Evolutionary conservation across 2,888 invertebrate genomes (phyloP).

Genomic region (Meloe dianella): DNA sequence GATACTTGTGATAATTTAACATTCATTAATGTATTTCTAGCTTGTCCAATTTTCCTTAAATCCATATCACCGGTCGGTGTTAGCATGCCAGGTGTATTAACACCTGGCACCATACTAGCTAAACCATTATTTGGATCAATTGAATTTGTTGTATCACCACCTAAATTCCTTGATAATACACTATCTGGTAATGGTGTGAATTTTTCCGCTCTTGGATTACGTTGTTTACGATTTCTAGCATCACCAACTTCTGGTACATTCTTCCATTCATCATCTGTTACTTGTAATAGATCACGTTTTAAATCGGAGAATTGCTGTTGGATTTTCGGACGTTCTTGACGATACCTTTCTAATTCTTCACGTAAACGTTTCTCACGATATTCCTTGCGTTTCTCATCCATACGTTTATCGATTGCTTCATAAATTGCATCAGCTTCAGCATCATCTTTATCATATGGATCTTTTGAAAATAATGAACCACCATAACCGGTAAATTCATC

Average conservation of each 20-base stretch:
- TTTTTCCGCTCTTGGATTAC: constrained; percentile 94
- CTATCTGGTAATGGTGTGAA: constrained; percentile 98
- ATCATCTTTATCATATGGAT: constrained; percentile 99
- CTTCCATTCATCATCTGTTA: constrained; percentile 95
- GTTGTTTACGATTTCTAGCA: constrained; percentile 92
- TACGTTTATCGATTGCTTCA: constrained; percentile 96
- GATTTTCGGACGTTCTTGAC: constrained; percentile 97
- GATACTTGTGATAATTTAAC: constrained; percentile 95
- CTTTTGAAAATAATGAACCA: constrained; percentile 98
- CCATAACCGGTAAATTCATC: constrained; percentile 99
- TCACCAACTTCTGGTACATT: constrained; percentile 99
- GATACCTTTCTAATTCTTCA: constrained; percentile 95
- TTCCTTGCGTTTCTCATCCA: constrained; percentile 99
- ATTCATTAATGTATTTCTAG: constrained; percentile 98
- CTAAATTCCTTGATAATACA: constrained; percentile 84
- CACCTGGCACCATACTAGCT: constrained; percentile 86
- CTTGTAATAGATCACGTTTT: constrained; percentile 80
- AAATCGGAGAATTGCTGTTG: constrained; percentile 99
- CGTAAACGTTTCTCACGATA: constrained; percentile 87
- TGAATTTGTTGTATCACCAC: constrained; percentile 78
- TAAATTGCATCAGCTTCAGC: constrained; percentile 99
- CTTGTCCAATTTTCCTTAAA: constrained; percentile 97
- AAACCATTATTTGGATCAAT: constrained; percentile 87
- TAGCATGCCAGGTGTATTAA: constrained; percentile 84
- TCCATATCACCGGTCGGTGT: constrained; percentile 93